Percentiles rank a stretch among this genome's conserved stretches.
Evolutionary conservation across 2,113 vertebrate genomes (phyloP).

Genomic region (Lophura nycthemera): DNA sequence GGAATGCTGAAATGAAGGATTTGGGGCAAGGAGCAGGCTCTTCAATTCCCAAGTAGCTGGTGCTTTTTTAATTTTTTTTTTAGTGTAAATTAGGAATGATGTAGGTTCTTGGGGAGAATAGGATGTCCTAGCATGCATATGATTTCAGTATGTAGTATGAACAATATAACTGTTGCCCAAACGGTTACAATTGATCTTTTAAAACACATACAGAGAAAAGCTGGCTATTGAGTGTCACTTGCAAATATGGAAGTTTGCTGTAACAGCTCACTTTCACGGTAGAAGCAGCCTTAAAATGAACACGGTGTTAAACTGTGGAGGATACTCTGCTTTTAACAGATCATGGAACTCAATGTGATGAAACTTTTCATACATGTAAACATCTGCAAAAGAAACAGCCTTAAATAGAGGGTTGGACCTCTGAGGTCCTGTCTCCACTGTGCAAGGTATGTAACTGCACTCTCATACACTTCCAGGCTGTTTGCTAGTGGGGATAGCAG

Average conservation of each 20-base stretch:
- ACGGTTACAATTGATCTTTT: background rate
- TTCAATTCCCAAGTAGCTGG: background rate
- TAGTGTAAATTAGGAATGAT: background rate
- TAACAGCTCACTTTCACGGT: background rate
- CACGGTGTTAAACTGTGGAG: background rate
- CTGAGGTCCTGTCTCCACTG: background rate
- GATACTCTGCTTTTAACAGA: background rate
- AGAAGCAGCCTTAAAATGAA: background rate
- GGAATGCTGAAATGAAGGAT: conserved; percentile 23
- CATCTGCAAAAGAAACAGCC: background rate
- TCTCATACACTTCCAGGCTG: background rate
- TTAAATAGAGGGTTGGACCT: background rate
- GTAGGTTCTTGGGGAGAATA: background rate
- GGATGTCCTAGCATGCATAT: conserved; percentile 2
- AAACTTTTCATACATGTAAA: background rate
- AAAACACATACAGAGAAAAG: background rate
- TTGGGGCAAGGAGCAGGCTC: background rate
- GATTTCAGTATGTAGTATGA: conserved; percentile 14
- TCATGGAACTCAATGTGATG: background rate
- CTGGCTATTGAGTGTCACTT: background rate
- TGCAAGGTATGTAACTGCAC: background rate
- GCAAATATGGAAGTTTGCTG: background rate
- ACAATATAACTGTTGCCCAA: background rate
- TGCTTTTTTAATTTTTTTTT: background rate
- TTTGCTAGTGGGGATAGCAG: background rate